Base-by-base conservation (phyloP, 2,797 vertebrate genomes). In the Gadopsis bispinosus region DNA sequence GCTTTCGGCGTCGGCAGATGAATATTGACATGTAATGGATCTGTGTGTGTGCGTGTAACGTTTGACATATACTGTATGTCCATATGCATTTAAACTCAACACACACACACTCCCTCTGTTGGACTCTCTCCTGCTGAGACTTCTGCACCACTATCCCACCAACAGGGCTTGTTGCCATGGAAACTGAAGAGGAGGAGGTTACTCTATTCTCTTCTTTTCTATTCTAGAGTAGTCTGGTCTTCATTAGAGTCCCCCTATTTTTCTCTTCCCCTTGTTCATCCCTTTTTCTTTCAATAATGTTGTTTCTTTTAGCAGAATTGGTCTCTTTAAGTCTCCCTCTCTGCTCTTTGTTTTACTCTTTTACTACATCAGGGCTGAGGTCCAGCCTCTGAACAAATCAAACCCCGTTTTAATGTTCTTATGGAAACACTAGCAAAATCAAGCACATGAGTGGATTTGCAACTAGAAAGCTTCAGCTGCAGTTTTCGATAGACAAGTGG, bases 101-200 rank as follows among this genome's bases (percentile, higher is more conserved):
- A 31, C 75, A 72, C 67, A 77, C 43, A 79, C 81, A 31, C 73
- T 74, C 81, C 54, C 86, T 87, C 83, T 80, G 65, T 76, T 55
- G 20, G 80, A 75, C 73, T 72, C 83, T 69, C 85, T 87, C 91
- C 88, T 83, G 88, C 88, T 89, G 89, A 91, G 89, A 88, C 85
- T 87, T 86, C 84, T 91, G 90, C 87, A 77, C 82, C 86, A 62
- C 84, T 79, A 83, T 84, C 88, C 81, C 88, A 89, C 88, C 89
- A 91, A 84, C 84, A 84, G 87, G 84, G 87, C 84, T 82, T 86
- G 92, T 93, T 92, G 68, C 90, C 87, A 91, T 92, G 90, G 92
- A 89, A 92, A 93, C 90, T 85, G 87, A 79, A 17, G 14, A 79
- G 71, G 82, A 84, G 73, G 86, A 86, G 81, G 90, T 67, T 86